Evolutionary conservation across 1,140 invertebrate genomes (phyloP).

Genomic region (Coenobita brevimanus): DNA sequence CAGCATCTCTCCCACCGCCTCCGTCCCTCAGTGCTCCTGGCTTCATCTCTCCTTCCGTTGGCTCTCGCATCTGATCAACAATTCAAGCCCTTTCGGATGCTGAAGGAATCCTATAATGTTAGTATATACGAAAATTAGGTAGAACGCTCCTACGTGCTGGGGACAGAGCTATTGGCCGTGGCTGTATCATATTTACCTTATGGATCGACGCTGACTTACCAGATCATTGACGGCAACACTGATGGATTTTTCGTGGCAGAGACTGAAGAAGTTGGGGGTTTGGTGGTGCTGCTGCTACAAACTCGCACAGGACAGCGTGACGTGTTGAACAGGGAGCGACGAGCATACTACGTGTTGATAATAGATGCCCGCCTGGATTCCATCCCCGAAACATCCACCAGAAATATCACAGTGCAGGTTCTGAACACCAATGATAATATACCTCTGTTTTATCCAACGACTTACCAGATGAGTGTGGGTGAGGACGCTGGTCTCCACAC

Average conservation of each 20-base stretch:
- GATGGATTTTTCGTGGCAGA: slow-evolving; percentile 96
- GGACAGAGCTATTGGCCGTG: slow-evolving; percentile 82
- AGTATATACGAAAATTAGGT: slow-evolving; percentile 66
- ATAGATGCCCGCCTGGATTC: slow-evolving; percentile 80
- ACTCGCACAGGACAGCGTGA: slow-evolving; percentile 88
- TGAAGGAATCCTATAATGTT: slow-evolving; percentile 60
- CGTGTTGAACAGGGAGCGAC: slow-evolving; percentile 92
- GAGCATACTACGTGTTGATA: slow-evolving; percentile 86
- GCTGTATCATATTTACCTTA: slow-evolving; percentile 77
- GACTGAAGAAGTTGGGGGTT: slow-evolving; percentile 89
- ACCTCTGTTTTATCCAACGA: slow-evolving; percentile 90
- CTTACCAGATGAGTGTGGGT: slow-evolving; percentile 88
- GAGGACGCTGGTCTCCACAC: slow-evolving; percentile 90
- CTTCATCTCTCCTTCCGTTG: not conserved
- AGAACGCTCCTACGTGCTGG: slow-evolving; percentile 81
- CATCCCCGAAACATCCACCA: slow-evolving; percentile 75
- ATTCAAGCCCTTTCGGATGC: slow-evolving; percentile 26
- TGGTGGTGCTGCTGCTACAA: slow-evolving; percentile 91
- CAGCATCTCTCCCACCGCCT: slow-evolving; percentile 23
- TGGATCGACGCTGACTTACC: slow-evolving; percentile 79
- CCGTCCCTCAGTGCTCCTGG: not conserved
- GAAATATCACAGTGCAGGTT: slow-evolving; percentile 85
- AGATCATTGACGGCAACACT: slow-evolving; percentile 87
- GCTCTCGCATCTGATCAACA: not conserved
- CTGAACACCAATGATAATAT: slow-evolving; percentile 93